Percentiles rank a stretch among this genome's conserved stretches.
Conservation (phyloP, 1,140 invertebrate genomes). For the Meloidogyne floridensis region DNA sequence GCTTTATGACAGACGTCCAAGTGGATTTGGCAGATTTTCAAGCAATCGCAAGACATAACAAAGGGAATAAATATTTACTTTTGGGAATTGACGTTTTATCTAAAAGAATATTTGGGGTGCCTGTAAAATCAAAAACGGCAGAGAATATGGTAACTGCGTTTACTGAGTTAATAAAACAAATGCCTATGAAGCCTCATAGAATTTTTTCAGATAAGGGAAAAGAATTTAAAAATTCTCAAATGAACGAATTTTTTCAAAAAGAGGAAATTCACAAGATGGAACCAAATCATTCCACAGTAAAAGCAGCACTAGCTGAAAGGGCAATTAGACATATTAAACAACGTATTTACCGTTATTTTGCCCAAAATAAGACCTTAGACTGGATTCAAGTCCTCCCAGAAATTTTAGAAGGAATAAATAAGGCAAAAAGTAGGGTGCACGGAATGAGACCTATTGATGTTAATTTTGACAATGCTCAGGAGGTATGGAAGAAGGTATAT, state of each 20-base stretch:
- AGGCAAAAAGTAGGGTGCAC: too few species aligned
- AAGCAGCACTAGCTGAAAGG: constrained; percentile 45
- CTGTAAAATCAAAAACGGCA: constrained; percentile 24
- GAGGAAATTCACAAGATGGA: neutral
- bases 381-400: too few species aligned
- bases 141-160: constrained; percentile 30
- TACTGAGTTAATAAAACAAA: constrained; percentile 23
- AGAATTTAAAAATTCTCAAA: constrained; percentile 33
- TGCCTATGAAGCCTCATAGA: too few species aligned
- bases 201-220: constrained; percentile 18
- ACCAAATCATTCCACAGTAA: constrained; percentile 7
- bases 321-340: constrained; percentile 37
- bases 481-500: too few species aligned
- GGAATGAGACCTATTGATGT: too few species aligned
- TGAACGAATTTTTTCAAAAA: neutral
- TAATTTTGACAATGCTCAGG: too few species aligned
- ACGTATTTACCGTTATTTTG: too few species aligned
- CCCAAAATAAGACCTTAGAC: too few species aligned
- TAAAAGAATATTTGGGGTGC: constrained; percentile 28
- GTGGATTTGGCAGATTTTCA: constrained; percentile 40
- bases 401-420: too few species aligned
- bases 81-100: constrained; percentile 40
- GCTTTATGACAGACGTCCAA: neutral
- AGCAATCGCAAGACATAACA: constrained; percentile 17
- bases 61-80: constrained; percentile 20